These are phyloP conservation scores for Dendrolimus pini DNA, from an alignment of 2,888 invertebrate genomes.

Conservation along the genomic window DNA sequence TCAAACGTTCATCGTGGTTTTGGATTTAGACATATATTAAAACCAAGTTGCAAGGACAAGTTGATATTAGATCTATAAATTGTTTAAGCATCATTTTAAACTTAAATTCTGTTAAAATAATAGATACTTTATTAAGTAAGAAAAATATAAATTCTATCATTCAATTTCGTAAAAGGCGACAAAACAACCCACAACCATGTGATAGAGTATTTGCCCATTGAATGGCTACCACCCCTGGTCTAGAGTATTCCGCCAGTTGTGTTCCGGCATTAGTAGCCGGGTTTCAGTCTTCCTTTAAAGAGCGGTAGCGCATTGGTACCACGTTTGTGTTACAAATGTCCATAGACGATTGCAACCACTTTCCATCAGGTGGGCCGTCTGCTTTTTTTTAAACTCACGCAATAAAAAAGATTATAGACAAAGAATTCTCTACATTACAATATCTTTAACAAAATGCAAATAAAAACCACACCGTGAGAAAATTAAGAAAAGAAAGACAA, in stretches of 20 bases:
- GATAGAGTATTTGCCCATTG: background rate
- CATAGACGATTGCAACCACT: background rate
- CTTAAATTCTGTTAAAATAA: too few relatives aligned
- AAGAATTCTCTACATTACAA: too few relatives aligned
- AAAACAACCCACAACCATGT: background rate
- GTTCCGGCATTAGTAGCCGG: background rate
- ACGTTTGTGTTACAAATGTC: background rate
- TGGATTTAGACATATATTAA: background rate
- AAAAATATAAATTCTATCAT: too few relatives aligned
- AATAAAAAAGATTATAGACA: too few relatives aligned
- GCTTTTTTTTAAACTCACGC: too few relatives aligned
- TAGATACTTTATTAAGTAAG: too few relatives aligned
- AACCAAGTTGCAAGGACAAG: background rate
- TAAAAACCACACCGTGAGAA: too few relatives aligned
- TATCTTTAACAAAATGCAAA: too few relatives aligned
- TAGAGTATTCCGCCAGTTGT: background rate
- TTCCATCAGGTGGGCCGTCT: too few relatives aligned
- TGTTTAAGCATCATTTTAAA: too few relatives aligned
- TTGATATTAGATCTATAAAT: too few relatives aligned
- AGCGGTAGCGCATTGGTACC: background rate
- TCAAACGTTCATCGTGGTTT: slow-evolving; percentile 10
- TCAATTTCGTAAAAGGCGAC: background rate
- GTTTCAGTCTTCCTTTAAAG: background rate
- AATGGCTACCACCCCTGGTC: background rate
- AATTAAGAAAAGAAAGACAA: too few relatives aligned